These are phyloP conservation scores for Drosophila pallidifrons DNA, from an alignment of 1,140 invertebrate genomes.

Conservation along the genomic window DNA sequence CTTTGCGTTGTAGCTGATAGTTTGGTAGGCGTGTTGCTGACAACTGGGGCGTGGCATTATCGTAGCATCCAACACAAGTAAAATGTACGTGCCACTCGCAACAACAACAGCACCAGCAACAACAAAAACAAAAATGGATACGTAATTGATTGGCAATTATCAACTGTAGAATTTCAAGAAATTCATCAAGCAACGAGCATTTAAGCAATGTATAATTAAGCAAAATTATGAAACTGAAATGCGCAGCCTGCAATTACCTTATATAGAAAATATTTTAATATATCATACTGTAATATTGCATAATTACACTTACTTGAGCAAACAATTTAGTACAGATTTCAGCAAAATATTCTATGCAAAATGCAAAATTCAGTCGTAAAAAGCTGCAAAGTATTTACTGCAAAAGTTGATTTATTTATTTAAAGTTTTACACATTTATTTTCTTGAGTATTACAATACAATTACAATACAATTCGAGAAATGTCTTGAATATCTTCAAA, in stretches of 20 bases:
- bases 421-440: too few species aligned
- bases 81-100: conserved; percentile 10
- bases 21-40: conserved; percentile 14
- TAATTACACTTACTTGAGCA: too few species aligned
- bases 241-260: background rate
- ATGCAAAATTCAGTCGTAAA: too few species aligned
- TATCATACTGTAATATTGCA: background rate
- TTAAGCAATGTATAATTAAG: background rate
- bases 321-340: too few species aligned
- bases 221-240: background rate
- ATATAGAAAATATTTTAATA: too few species aligned
- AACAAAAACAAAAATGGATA: background rate
- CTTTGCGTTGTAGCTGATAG: background rate
- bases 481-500: too few species aligned
- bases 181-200: background rate
- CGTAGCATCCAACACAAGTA: background rate
- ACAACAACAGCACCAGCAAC: background rate
- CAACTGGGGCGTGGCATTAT: conserved; percentile 17
- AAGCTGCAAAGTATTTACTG: too few species aligned
- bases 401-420: too few species aligned
- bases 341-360: too few species aligned
- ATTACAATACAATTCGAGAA: too few species aligned
- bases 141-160: conserved; percentile 51
- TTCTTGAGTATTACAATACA: too few species aligned
- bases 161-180: conserved; percentile 16